Evolutionary conservation across 2,888 invertebrate species (phyloP), one percentile per base, ranked within the genome.

Genomic region (Agriopis leucophaearia): DNA sequence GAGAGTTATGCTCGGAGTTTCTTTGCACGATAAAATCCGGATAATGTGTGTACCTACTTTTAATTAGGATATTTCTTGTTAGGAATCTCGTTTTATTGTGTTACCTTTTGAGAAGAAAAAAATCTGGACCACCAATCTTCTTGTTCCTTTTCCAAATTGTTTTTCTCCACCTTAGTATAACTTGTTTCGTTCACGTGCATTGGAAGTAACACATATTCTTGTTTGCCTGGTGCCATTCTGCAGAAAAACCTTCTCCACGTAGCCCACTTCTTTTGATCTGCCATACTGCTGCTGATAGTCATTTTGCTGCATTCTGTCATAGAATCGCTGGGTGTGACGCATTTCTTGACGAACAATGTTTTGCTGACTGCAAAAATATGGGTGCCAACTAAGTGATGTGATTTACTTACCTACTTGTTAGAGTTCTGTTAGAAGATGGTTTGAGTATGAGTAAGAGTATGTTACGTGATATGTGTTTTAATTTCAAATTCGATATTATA

Each of bases 81-180:
- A 27, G 4, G 27, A 27, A 2, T 27, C 27, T 27, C 27, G 4
- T 27, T 27, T 27, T 4, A 27, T 27, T 27, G 27, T 27, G n/a
- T 12, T 38, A 76, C 90, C 77, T 82, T 80, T 50, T 82, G 74
- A 0, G 89, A 87, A 36, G 76, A 74, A 64, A 80, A 82, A 71
- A 86, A 92, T 78, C 85, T 84, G 27, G 73, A 75, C 92, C 92
- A 92, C 92, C 92, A 92, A 73, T 89, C 87, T 45, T 75, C 84
- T 8, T 74, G 58, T 36, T 79, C 81, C 0, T 60, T 55, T 15
- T 56, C 69, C 0, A 65, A 12, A 0, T 45, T 63, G 50, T 75
- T 73, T 16, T 76, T 78, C 15, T 76, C 78, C 27, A 1, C 27
- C 27, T 27, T 27, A 0, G 68, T 65, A 59, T 73, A 42, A 42